Percentiles rank a stretch among this genome's conserved stretches.
Evolutionary conservation across 2,888 invertebrate species (phyloP).

Genomic region (Volucella bombylans): DNA sequence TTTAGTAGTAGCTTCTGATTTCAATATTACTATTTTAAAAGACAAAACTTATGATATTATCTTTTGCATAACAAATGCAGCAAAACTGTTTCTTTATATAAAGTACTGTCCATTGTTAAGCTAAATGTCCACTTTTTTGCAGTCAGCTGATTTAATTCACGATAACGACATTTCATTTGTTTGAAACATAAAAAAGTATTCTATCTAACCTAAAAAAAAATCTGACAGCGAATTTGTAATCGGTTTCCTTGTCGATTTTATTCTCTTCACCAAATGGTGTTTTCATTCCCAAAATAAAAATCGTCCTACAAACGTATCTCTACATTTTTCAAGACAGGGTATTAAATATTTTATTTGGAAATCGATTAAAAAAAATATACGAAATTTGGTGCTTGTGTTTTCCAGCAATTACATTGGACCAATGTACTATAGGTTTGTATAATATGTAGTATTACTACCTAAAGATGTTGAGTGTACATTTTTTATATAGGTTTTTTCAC

Average conservation of each 20-base stretch:
- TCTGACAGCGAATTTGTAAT: slow-evolving; percentile 70
- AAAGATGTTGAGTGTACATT: slow-evolving; percentile 24
- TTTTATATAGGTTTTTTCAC: slow-evolving; percentile 56
- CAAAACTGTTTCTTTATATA: no score
- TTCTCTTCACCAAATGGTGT: slow-evolving; percentile 56
- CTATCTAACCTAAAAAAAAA: slow-evolving; percentile 51
- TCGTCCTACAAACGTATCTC: slow-evolving; percentile 34
- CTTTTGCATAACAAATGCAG: no score
- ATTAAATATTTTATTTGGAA: slow-evolving; percentile 36
- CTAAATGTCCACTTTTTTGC: neutral
- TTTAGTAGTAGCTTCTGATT: no score
- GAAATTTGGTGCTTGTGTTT: slow-evolving; percentile 9
- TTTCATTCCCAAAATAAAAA: slow-evolving; percentile 54
- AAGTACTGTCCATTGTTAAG: slow-evolving; percentile 41
- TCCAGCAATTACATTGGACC: slow-evolving; percentile 56
- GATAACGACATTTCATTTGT: slow-evolving; percentile 37
- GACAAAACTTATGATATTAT: no score
- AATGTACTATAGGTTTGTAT: slow-evolving; percentile 71
- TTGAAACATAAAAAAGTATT: slow-evolving; percentile 46
- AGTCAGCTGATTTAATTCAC: slow-evolving; percentile 66
- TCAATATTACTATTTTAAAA: no score
- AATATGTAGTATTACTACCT: slow-evolving; percentile 33
- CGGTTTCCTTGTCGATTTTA: slow-evolving; percentile 70
- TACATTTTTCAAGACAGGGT: slow-evolving; percentile 45
- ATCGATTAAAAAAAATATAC: slow-evolving; percentile 11